Evolutionary conservation across 1,140 invertebrate species (phyloP).

Genomic region (Papilio machaon): DNA sequence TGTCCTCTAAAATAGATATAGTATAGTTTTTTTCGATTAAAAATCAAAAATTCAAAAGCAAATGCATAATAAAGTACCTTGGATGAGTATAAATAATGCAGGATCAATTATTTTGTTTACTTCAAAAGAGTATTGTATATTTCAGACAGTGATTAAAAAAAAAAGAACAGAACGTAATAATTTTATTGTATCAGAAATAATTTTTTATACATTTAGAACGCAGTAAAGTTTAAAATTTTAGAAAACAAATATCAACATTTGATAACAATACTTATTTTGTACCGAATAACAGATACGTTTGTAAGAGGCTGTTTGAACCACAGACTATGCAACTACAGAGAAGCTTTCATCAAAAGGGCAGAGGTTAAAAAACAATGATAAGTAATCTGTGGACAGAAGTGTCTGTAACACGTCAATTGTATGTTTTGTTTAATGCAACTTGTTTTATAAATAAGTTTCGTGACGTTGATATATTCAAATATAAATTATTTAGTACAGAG

Average conservation of each 20-base stretch:
- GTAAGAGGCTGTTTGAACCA: constrained; percentile 6
- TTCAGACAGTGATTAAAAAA: too few species aligned
- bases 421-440: constrained; percentile 1
- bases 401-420: neutral
- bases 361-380: constrained; percentile 36
- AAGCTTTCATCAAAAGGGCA: constrained; percentile 26
- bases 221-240: too few species aligned
- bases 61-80: too few species aligned
- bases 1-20: too few species aligned
- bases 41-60: too few species aligned
- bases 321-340: neutral
- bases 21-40: too few species aligned
- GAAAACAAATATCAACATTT: neutral
- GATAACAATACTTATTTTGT: neutral
- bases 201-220: too few species aligned
- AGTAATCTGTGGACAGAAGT: constrained; percentile 7
- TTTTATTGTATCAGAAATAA: too few species aligned
- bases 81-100: too few species aligned
- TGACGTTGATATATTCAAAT: neutral
- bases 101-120: too few species aligned
- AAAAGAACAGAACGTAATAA: too few species aligned
- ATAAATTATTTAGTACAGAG: neutral
- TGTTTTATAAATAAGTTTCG: constrained; percentile 7
- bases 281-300: neutral
- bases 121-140: too few species aligned